phyloP scores from a whole-genome alignment of 2,113 vertebrate species.

The Megaptera novaeangliae region DNA sequence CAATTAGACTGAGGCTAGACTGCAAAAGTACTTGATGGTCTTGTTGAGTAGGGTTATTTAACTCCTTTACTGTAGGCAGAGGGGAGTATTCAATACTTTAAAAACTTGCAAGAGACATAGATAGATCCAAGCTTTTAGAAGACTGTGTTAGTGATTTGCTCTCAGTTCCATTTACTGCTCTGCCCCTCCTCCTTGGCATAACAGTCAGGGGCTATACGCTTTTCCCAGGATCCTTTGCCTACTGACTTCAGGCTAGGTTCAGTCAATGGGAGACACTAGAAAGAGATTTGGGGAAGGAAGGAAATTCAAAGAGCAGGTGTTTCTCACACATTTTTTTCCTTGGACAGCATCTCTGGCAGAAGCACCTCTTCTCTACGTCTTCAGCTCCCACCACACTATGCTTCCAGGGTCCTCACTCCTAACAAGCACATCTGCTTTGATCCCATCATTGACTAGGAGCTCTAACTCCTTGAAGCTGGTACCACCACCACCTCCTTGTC shows the following conservation, averaged over 20 bases:
- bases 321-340: neutral
- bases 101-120: neutral
- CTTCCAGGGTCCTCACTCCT: accelerated
- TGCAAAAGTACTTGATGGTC: neutral
- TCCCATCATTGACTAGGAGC: neutral
- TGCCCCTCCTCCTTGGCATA: accelerated
- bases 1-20: neutral
- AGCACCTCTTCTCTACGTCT: neutral
- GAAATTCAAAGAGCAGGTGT: neutral
- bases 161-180: neutral
- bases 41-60: neutral
- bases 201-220: accelerated
- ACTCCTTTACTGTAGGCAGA: neutral
- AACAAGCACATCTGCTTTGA: neutral
- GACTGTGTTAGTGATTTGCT: neutral
- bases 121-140: neutral
- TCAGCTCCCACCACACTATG: accelerated
- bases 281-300: neutral
- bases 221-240: neutral
- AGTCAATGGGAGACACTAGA: neutral
- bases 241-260: neutral
- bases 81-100: neutral
- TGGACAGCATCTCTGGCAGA: neutral
- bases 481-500: neutral
- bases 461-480: neutral